phyloP scores from a whole-genome alignment of 2,113 vertebrate species.

The Trichechus manatus region DNA sequence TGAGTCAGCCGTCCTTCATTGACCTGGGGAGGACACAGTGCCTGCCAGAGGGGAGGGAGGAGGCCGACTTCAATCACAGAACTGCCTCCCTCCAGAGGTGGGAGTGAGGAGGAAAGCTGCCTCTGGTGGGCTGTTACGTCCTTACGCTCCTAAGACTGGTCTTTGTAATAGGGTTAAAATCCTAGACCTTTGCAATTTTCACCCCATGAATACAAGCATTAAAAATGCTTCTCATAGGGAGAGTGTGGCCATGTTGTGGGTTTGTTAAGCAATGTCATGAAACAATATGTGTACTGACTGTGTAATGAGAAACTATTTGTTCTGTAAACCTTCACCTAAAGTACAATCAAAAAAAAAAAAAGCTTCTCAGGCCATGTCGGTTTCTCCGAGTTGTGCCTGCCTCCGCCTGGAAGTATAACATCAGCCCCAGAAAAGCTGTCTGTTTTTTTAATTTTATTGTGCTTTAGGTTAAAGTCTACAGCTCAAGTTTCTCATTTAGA shows the following conservation, averaged over 20 bases:
- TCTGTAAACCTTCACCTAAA: too few species aligned
- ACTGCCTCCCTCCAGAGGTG: neutral
- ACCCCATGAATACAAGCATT: neutral
- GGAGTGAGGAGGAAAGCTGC: neutral
- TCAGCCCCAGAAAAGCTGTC: neutral
- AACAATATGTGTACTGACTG: too few species aligned
- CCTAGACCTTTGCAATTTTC: neutral
- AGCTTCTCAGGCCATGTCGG: neutral
- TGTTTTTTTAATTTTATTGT: too few species aligned
- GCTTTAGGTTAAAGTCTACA: too few species aligned
- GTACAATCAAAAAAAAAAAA: neutral
- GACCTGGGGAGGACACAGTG: neutral
- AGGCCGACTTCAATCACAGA: neutral
- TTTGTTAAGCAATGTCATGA: too few species aligned
- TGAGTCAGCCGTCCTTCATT: neutral
- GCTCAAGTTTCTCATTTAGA: too few species aligned
- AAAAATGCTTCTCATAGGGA: neutral
- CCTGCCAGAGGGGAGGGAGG: neutral
- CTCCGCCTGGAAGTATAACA: neutral
- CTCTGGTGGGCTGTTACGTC: neutral
- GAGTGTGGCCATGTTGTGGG: too few species aligned
- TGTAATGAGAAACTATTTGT: too few species aligned
- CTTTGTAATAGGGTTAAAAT: neutral
- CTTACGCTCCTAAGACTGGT: neutral
- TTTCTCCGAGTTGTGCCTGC: neutral